Conservation (phyloP, 1,140 invertebrate genomes). For the Oncopodura yosiiana region DNA sequence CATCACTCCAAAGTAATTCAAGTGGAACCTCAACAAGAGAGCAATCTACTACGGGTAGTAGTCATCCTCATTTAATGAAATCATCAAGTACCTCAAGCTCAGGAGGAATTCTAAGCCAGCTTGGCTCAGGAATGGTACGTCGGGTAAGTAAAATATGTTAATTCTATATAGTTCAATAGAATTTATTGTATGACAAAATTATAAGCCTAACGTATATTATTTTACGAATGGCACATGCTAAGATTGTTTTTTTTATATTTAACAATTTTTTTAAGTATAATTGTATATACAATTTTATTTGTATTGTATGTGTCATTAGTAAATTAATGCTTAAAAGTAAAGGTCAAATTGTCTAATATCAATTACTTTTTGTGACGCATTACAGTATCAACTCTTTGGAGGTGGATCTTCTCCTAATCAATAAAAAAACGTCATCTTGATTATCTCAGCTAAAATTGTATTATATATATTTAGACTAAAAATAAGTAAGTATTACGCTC, state of each 20-base stretch:
- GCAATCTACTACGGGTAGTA: too few relatives aligned
- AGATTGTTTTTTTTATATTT: background rate
- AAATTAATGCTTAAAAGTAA: background rate
- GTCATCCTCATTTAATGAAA: background rate
- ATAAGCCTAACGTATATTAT: background rate
- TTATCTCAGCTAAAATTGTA: too few relatives aligned
- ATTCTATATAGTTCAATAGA: background rate
- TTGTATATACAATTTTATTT: background rate
- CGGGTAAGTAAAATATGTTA: background rate
- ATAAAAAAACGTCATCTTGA: too few relatives aligned
- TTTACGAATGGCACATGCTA: background rate
- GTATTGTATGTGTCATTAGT: background rate
- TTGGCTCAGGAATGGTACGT: conserved; percentile 77
- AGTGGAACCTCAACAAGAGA: conserved; percentile 19
- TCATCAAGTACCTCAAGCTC: conserved; percentile 39
- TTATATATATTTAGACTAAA: too few relatives aligned
- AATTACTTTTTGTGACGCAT: background rate
- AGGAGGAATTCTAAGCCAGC: conserved; percentile 62
- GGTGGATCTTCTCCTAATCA: too few relatives aligned
- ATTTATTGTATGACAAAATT: background rate
- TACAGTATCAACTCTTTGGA: conserved; percentile 18
- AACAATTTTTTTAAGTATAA: background rate
- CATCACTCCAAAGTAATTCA: conserved; percentile 27
- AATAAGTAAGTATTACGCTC: too few relatives aligned
- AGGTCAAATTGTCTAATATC: background rate